A percentile compares a stretch with the other conserved stretches of the same genome.
Evolutionary conservation across 2,797 vertebrate genomes (phyloP).

Genomic region (Peromyscus attwateri): DNA sequence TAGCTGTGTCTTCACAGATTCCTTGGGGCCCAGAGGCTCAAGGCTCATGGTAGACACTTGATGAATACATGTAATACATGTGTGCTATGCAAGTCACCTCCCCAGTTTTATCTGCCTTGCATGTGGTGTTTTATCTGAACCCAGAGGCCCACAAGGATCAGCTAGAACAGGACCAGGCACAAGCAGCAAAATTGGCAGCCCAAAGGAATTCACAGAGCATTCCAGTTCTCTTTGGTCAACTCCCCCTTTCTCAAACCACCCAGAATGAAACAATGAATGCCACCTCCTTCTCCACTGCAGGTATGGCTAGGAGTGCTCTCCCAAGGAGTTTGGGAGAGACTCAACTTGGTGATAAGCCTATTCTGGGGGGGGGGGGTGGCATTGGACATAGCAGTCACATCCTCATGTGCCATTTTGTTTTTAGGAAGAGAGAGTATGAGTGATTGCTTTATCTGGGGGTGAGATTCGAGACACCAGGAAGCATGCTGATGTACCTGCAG

Average conservation of each 20-base stretch:
- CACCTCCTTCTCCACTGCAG: neutral
- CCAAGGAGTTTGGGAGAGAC: neutral
- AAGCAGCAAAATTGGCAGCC: neutral
- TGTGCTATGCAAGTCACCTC: neutral
- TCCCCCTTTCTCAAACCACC: neutral
- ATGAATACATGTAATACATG: too few species aligned
- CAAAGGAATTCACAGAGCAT: neutral
- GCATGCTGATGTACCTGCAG: neutral
- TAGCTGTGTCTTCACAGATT: neutral
- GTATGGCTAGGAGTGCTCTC: neutral
- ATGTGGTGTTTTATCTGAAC: neutral
- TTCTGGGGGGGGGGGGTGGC: neutral
- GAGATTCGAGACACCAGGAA: neutral
- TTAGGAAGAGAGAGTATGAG: neutral
- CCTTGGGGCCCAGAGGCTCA: neutral
- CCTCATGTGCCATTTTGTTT: neutral
- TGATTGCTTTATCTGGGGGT: neutral
- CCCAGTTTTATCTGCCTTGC: neutral
- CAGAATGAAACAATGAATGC: neutral
- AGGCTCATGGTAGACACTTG: neutral
- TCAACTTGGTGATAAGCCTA: rapidly evolving
- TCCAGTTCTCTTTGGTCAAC: neutral
- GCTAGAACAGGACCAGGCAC: neutral
- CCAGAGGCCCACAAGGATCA: neutral
- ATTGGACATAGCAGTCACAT: neutral